Conservation (phyloP, 2,888 invertebrate genomes). For the Dorcus parallelipipedus region DNA sequence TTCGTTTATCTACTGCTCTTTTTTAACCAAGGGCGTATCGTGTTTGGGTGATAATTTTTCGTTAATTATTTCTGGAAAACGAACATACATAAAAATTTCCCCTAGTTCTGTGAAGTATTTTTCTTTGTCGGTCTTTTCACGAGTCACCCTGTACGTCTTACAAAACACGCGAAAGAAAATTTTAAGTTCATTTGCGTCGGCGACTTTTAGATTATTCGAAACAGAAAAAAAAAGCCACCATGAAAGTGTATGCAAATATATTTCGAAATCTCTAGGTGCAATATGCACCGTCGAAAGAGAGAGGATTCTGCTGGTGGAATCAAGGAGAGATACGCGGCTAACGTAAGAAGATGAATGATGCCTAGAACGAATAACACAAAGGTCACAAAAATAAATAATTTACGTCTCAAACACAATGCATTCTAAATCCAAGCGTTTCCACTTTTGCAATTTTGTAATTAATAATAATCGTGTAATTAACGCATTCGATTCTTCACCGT, state of each 20-base stretch:
- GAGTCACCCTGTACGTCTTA: too few relatives aligned
- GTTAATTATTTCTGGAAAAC: too few relatives aligned
- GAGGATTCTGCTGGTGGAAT: conserved; percentile 12
- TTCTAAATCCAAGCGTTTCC: conserved; percentile 30
- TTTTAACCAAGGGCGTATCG: too few relatives aligned
- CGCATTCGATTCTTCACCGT: too few relatives aligned
- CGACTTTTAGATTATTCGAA: too few relatives aligned
- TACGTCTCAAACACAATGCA: conserved; percentile 42
- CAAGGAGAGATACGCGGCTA: conserved; percentile 12
- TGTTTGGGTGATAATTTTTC: too few relatives aligned
- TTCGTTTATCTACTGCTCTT: too few relatives aligned
- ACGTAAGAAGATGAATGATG: conserved; percentile 22
- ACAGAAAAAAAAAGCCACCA: background rate
- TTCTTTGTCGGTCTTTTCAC: too few relatives aligned
- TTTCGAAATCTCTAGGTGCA: conserved; percentile 40
- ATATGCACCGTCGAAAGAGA: conserved; percentile 24
- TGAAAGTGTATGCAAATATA: conserved; percentile 23
- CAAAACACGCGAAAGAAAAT: too few relatives aligned
- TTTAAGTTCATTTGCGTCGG: too few relatives aligned
- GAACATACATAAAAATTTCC: too few relatives aligned
- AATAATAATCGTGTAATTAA: background rate
- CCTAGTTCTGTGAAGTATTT: too few relatives aligned
- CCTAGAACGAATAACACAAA: conserved; percentile 27
- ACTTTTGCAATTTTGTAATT: background rate
- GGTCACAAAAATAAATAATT: conserved; percentile 41